Percentiles rank a stretch among this genome's conserved stretches.
Evolutionary conservation across 2,797 vertebrate genomes (phyloP).

Genomic region (Phoeniculus purpureus): DNA sequence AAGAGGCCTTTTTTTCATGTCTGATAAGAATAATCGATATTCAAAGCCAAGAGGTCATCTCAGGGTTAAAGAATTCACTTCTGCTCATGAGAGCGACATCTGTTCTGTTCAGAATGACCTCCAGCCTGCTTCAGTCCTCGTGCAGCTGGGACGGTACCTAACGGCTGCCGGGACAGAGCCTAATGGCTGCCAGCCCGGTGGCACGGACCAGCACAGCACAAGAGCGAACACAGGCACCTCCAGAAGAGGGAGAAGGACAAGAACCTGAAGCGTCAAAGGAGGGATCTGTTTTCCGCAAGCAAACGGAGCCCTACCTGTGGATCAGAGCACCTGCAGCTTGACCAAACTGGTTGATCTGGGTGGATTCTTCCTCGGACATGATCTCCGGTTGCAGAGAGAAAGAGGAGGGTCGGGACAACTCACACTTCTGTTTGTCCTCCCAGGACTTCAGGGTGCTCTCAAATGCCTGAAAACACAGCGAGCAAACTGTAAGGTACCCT

Average conservation of each 20-base stretch:
- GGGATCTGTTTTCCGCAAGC: background rate
- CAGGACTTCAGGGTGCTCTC: conserved; percentile 96
- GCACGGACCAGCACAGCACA: background rate
- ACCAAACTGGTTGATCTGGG: conserved; percentile 89
- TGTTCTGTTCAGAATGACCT: background rate
- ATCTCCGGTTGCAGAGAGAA: conserved; percentile 87
- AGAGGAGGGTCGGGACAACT: conserved; percentile 84
- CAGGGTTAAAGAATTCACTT: background rate
- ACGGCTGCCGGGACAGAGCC: background rate
- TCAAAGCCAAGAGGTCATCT: background rate
- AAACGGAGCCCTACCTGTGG: conserved; percentile 81
- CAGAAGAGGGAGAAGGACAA: background rate
- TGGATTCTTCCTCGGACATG: conserved; percentile 90
- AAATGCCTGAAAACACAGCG: conserved; percentile 83
- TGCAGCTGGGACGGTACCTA: background rate
- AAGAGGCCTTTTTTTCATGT: background rate
- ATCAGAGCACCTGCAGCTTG: conserved; percentile 91
- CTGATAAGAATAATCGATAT: background rate
- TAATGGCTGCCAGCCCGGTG: background rate
- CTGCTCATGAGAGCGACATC: background rate
- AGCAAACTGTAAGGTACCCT: background rate
- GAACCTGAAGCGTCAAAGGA: background rate
- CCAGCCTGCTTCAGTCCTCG: background rate
- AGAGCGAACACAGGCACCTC: background rate
- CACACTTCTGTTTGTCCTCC: conserved; percentile 97